Conservation (phyloP, 2,888 invertebrate genomes). For the Leptinotarsa haldemani region DNA sequence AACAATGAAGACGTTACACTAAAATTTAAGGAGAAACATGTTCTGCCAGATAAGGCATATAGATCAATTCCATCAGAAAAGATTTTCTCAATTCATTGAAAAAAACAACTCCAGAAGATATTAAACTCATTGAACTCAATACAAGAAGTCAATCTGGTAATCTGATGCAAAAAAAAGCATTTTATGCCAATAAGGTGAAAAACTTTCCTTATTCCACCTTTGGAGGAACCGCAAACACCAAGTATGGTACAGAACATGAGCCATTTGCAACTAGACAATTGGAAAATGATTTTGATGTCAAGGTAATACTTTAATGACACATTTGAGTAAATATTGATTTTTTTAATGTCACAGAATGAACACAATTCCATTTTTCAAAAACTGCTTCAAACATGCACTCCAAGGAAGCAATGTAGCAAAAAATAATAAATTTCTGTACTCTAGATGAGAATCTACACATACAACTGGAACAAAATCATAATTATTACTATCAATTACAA, state of each 20-base stretch:
- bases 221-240: background rate
- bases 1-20: background rate
- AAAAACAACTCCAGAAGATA: background rate
- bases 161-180: conserved; percentile 16
- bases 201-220: conserved; percentile 9
- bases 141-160: conserved; percentile 11
- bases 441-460: background rate
- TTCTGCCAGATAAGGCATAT: background rate
- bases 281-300: background rate
- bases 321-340: background rate
- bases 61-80: background rate
- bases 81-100: background rate
- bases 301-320: background rate
- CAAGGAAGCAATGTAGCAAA: background rate
- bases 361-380: background rate
- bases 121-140: background rate
- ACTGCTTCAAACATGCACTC: background rate
- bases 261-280: too few species aligned
- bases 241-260: background rate
- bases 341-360: background rate
- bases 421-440: background rate
- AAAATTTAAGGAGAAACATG: background rate
- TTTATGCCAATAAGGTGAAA: conserved; percentile 8
- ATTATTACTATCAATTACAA: too few species aligned
- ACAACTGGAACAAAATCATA: too few species aligned